These are phyloP conservation scores for Gymnothorax javanicus DNA, from an alignment of 2,797 vertebrate genomes.

Conservation along the genomic window DNA sequence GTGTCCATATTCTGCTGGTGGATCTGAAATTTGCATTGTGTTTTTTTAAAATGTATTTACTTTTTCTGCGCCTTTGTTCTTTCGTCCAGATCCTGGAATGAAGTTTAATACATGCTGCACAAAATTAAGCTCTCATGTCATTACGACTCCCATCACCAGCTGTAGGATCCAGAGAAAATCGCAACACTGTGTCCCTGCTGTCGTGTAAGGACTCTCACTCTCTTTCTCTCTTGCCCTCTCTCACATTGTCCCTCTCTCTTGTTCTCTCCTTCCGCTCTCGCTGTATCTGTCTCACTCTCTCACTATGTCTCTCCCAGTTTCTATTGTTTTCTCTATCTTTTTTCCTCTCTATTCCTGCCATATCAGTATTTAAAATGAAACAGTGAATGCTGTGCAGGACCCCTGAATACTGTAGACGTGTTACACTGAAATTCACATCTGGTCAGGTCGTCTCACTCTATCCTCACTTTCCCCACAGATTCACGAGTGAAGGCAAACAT, in stretches of 20 bases:
- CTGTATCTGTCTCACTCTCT: background rate
- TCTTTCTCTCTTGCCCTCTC: background rate
- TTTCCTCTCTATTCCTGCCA: background rate
- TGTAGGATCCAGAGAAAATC: background rate
- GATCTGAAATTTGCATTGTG: background rate
- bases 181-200: background rate
- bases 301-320: no score
- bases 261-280: background rate
- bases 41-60: background rate
- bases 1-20: background rate
- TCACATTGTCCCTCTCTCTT: background rate
- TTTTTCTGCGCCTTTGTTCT: background rate
- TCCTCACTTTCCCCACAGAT: background rate
- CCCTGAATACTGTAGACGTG: background rate
- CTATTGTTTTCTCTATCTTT: no score
- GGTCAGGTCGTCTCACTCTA: background rate
- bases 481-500: background rate
- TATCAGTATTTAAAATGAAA: no score
- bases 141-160: background rate
- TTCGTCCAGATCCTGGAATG: background rate
- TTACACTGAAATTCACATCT: background rate
- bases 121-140: background rate
- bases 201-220: slow-evolving; percentile 14
- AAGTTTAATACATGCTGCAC: background rate
- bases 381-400: no score